Evolutionary conservation across 2,888 invertebrate species (phyloP), one percentile per base, ranked within the genome.

Genomic region (Emmelina monodactyla): DNA sequence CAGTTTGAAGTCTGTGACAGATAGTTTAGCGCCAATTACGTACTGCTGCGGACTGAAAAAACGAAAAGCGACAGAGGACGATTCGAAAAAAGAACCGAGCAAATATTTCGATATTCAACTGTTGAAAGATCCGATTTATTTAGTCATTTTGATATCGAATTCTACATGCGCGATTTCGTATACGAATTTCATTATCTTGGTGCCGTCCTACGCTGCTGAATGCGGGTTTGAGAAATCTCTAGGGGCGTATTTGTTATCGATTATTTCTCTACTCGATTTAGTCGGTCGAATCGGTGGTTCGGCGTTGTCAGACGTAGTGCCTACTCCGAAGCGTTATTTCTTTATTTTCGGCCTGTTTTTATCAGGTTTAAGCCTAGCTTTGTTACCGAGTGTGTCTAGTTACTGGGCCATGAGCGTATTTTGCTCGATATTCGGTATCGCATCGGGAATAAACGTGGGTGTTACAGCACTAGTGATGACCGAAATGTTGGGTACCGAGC

Each of bases 401-500:
- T 93, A 90, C 57, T 57, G 68, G 0, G 75, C 82, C 32, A 82
- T 91, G 1, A 84, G 88, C 33, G 73, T 83, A 16, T 88, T 87
- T 55, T 92, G 92, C 61, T 85, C 87, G 0, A 54, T 89, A 1
- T 93, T 92, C 53, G 93, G 93, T 2, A 67, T 93, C 11, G 88
- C 92, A 2, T 92, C 92, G 0, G 93, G 93, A 7, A 84, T 89
- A 2, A 93, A 92, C 58, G 91, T 92, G 0, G 93, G 93, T 2
- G 88, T 93, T 10, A 92, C 92, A 0, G 92, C 93, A 1, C 86
- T 93, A 25, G 91, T 92, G 2, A 91, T 93, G 90, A 91, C 92
- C 0, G 92, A 93, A 55, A 87, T 92, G 87, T 58, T 93, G 4
- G 93, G 93, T 0, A 88, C 89, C 0, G 92, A 93, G 46, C 82